Conservation (phyloP, 2,113 vertebrate genomes). For the Perca schrenkii region DNA sequence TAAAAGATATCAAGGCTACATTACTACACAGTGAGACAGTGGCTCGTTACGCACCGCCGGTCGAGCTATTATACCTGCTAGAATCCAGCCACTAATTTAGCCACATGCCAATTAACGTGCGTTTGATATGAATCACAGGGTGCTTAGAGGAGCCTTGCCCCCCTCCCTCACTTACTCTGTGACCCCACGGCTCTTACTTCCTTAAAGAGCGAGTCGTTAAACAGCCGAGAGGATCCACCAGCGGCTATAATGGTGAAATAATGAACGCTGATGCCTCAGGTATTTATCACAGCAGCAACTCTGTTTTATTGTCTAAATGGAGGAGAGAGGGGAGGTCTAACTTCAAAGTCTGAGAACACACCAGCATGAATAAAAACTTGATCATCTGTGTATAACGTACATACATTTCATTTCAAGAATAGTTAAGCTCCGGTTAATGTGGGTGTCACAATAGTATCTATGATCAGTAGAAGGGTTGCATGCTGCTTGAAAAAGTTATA, state of each 20-base stretch:
- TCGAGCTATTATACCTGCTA: constrained; percentile 72
- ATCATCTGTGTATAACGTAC: constrained; percentile 11
- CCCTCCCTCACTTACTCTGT: constrained; percentile 11
- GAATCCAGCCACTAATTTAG: constrained; percentile 75
- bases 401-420: constrained; percentile 10
- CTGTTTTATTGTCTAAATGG: constrained; percentile 57
- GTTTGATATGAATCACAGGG: constrained; percentile 76
- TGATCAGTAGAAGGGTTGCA: not conserved
- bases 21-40: constrained; percentile 63
- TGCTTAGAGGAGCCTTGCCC: constrained; percentile 49
- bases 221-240: constrained; percentile 70
- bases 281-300: constrained; percentile 73
- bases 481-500: not conserved
- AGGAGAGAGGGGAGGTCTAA: constrained; percentile 31
- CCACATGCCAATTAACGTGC: constrained; percentile 66
- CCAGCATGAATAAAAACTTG: constrained; percentile 18
- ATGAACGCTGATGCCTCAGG: constrained; percentile 65
- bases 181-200: constrained; percentile 64
- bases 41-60: constrained; percentile 62
- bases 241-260: constrained; percentile 69
- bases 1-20: constrained; percentile 70
- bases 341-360: constrained; percentile 38
- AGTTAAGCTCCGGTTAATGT: not conserved
- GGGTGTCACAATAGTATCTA: not conserved
- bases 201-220: constrained; percentile 71